A percentile compares a stretch with the other conserved stretches of the same genome.
Evolutionary conservation across 2,113 vertebrate genomes (phyloP).

Genomic region (Prietella phreatophila): DNA sequence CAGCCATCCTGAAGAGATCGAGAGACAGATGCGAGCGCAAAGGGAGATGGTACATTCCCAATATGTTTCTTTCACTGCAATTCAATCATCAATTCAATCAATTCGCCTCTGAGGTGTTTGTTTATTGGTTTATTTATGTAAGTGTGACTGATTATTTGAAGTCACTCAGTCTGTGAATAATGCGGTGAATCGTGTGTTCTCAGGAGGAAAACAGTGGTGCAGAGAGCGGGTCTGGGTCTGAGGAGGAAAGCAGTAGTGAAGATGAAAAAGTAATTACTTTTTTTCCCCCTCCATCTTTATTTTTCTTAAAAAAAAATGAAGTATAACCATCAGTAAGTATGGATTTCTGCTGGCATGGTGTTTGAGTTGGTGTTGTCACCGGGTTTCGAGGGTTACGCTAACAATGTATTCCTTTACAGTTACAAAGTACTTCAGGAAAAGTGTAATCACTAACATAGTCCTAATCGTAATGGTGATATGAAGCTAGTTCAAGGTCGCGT

Average conservation of each 20-base stretch:
- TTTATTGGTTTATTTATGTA: too few relatives aligned
- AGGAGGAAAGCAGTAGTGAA: conserved; percentile 76
- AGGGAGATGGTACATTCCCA: conserved; percentile 67
- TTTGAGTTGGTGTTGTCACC: background rate
- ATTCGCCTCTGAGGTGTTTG: background rate
- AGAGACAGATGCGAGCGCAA: conserved; percentile 76
- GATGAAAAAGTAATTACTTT: conserved; percentile 62
- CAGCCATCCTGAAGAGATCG: conserved; percentile 80
- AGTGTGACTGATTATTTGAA: background rate
- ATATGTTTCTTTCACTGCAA: background rate
- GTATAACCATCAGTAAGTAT: background rate
- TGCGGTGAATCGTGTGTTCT: conserved; percentile 7
- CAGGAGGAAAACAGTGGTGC: conserved; percentile 68
- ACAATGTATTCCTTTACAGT: too few relatives aligned
- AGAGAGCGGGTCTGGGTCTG: conserved; percentile 64
- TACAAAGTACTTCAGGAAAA: too few relatives aligned
- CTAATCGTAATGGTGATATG: too few relatives aligned
- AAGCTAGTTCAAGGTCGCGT: too few relatives aligned
- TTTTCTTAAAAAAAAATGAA: too few relatives aligned
- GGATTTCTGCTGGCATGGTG: background rate
- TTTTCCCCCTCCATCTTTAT: background rate
- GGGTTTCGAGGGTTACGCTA: too few relatives aligned
- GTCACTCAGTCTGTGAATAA: background rate
- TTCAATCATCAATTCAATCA: too few relatives aligned
- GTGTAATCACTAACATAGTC: too few relatives aligned